Conservation (phyloP, 2,888 invertebrate genomes). For the Malacosoma neustria region DNA sequence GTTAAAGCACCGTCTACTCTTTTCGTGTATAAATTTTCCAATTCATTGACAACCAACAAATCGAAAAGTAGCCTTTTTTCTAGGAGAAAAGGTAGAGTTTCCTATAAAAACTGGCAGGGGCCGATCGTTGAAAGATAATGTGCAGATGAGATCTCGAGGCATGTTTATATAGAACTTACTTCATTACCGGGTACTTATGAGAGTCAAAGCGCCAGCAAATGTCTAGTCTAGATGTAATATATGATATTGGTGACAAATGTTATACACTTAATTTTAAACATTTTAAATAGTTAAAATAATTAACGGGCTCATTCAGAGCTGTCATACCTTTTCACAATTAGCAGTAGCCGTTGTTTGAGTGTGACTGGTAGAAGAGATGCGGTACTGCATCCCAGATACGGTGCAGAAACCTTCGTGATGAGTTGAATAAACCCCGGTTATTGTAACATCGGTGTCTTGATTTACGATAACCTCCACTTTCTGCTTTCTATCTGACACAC, state of each 20-base stretch:
- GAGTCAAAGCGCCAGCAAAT: slow-evolving; percentile 42
- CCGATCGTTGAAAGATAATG: slow-evolving; percentile 49
- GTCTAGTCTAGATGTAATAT: slow-evolving; percentile 36
- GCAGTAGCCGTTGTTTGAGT: slow-evolving; percentile 90
- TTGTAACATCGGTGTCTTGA: slow-evolving; percentile 91
- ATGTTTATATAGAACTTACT: slow-evolving; percentile 67
- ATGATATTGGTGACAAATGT: too few species aligned
- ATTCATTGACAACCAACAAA: slow-evolving; percentile 22
- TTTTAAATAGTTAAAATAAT: too few species aligned
- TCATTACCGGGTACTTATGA: slow-evolving; percentile 65
- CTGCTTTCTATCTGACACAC: slow-evolving; percentile 55
- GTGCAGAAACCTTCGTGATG: slow-evolving; percentile 91
- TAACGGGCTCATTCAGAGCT: background rate
- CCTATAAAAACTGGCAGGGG: slow-evolving; percentile 22
- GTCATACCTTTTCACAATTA: slow-evolving; percentile 78
- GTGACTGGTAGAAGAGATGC: slow-evolving; percentile 90
- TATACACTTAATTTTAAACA: too few species aligned
- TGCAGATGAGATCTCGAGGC: slow-evolving; percentile 49
- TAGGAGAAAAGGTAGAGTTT: slow-evolving; percentile 39
- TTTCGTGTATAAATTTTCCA: slow-evolving; percentile 45
- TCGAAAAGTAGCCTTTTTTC: slow-evolving; percentile 24
- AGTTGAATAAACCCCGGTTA: slow-evolving; percentile 89
- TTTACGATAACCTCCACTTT: slow-evolving; percentile 87
- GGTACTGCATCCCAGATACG: slow-evolving; percentile 89
- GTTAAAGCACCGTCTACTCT: slow-evolving; percentile 40